phyloP scores from a whole-genome alignment of 2,797 vertebrate genomes.

The Lithobates pipiens region DNA sequence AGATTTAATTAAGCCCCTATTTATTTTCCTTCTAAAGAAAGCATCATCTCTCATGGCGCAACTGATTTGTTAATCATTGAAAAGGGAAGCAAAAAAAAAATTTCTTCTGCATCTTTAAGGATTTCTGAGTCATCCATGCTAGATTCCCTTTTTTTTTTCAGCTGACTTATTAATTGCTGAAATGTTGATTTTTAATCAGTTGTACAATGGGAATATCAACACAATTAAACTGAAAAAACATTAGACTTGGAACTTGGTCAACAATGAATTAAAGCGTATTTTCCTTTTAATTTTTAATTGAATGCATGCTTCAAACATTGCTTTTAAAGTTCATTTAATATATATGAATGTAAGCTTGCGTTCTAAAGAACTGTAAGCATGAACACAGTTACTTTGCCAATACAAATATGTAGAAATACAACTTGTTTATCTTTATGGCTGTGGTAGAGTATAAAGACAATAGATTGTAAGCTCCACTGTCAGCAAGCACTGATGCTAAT shows the following conservation, averaged over 20 bases:
- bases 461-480: too few relatives aligned
- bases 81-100: slow-evolving; percentile 42
- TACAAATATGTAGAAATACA: too few relatives aligned
- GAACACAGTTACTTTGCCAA: too few relatives aligned
- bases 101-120: slow-evolving; percentile 30
- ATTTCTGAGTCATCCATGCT: slow-evolving; percentile 45
- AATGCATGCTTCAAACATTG: too few relatives aligned
- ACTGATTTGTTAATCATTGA: slow-evolving; percentile 56
- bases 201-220: slow-evolving; percentile 49
- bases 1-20: slow-evolving; percentile 49
- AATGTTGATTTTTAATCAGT: slow-evolving; percentile 61
- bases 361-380: too few relatives aligned
- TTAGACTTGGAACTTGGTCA: slow-evolving; percentile 39
- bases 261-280: slow-evolving; percentile 17
- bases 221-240: slow-evolving; percentile 49
- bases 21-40: slow-evolving; percentile 19
- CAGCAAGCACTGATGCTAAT: too few relatives aligned
- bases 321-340: too few relatives aligned
- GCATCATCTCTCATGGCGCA: slow-evolving; percentile 28
- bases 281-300: too few relatives aligned
- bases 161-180: slow-evolving; percentile 57
- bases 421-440: too few relatives aligned
- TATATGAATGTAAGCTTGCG: too few relatives aligned
- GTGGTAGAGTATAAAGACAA: too few relatives aligned
- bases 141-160: slow-evolving; percentile 28